Conservation (phyloP, 64 coral and sea anemone species). For the Montipora sp. region DNA sequence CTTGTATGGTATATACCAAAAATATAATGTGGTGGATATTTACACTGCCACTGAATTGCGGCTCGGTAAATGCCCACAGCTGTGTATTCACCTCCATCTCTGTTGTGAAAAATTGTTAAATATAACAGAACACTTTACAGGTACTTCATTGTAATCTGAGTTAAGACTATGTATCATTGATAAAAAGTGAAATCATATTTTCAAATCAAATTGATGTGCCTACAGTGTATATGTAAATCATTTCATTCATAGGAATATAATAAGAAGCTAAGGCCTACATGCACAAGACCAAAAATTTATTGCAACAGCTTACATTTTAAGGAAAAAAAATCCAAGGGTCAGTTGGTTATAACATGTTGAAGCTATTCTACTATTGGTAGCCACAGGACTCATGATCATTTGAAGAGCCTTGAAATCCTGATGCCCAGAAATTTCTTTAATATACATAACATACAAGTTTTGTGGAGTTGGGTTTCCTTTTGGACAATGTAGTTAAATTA, state of each 20-base stretch:
- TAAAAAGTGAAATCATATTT: slow-evolving; percentile 9
- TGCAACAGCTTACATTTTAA: slow-evolving; percentile 13
- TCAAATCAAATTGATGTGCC: slow-evolving; percentile 1
- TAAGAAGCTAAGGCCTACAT: not conserved
- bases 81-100: not conserved
- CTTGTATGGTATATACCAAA: not conserved
- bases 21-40: not conserved
- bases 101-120: not conserved
- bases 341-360: slow-evolving; percentile 10
- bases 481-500: slow-evolving; percentile 5
- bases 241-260: slow-evolving; percentile 6
- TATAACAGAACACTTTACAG: not conserved
- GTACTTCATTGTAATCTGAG: slow-evolving; percentile 14
- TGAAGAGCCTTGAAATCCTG: not conserved
- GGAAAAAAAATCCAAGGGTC: slow-evolving; percentile 12
- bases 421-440: slow-evolving; percentile 6
- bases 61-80: slow-evolving; percentile 2
- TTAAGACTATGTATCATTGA: slow-evolving; percentile 1
- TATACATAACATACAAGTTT: not conserved
- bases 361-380: slow-evolving; percentile 1
- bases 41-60: not conserved
- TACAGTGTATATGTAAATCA: not conserved
- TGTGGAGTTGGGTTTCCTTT: not conserved
- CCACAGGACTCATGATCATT: slow-evolving; percentile 4
- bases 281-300: slow-evolving; percentile 17